Base-by-base conservation (phyloP, 2,797 vertebrate species). In the Hyperoplus immaculatus region DNA sequence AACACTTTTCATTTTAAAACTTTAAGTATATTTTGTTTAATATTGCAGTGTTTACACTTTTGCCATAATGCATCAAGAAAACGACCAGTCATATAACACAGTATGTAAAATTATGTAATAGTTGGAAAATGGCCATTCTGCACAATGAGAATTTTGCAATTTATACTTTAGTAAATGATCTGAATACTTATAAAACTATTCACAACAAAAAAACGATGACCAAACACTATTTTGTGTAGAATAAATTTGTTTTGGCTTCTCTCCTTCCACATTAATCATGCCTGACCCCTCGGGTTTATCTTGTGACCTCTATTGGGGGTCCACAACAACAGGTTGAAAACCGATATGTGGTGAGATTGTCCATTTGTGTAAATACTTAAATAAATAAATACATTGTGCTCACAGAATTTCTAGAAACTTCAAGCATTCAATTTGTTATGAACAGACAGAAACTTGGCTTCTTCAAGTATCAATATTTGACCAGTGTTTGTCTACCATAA, bases 221-320 rank as follows among this genome's bases (percentile, higher is more conserved):
- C 2, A 62, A 43, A 12, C 8, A 10, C 13, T 15, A 12, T 18
- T 81, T 60, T 1, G 14, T 58, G 43, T 43, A 51, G 4, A 56
- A 6, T 5, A 72, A 49, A 50, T 49, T 8, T 36, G 18, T 69
- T 77, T 65, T 36, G 36, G 7, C 6, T 76, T 75, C 54, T 47
- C 29, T 47, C 6, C 36, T 64, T 54, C 65, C n/a, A 16, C 65
- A 14, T 80, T 75, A 83, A 82, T 82, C 82, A 75, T 42, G 76
- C 75, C 13, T 69, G 72, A 81, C 41, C 69, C 60, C 21, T 70
- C 0, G 4, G 56, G 53, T 74, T 69, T 54, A 77, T 66, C 59
- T 46, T 14, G 47, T 67, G 79, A 84, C 85, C 71, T 70, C n/a
- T 73, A 41, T 6, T 5, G 1, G 13, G 42, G 53, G 16, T 75